Percentiles rank a stretch among this genome's conserved stretches.
Conservation (phyloP, 2,888 invertebrate genomes). For the Automeris io region DNA sequence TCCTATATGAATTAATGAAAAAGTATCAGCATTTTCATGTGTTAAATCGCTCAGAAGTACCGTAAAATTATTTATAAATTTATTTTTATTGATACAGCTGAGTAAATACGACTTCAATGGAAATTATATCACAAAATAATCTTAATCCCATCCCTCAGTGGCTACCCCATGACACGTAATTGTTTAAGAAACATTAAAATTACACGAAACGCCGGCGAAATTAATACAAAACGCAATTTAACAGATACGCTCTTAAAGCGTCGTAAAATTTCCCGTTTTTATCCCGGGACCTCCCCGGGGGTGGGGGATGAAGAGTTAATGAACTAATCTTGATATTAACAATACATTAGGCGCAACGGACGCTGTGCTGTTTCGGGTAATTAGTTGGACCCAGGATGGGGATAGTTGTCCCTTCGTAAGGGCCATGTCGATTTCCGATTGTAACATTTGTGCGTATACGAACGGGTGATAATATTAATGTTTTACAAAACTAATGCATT, state of each 20-base stretch:
- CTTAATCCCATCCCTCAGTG: too few relatives aligned
- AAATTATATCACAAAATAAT: too few relatives aligned
- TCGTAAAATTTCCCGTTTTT: slow-evolving; percentile 55
- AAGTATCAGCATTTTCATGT: too few relatives aligned
- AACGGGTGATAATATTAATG: too few relatives aligned
- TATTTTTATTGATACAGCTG: too few relatives aligned
- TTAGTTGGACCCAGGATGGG: slow-evolving; percentile 12
- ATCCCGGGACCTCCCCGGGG: slow-evolving; percentile 22
- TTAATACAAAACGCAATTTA: slow-evolving; percentile 61
- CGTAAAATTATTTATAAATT: too few relatives aligned
- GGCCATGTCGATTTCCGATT: slow-evolving; percentile 29
- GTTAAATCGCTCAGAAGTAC: too few relatives aligned
- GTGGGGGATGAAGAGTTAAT: slow-evolving; percentile 69
- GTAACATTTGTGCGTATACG: slow-evolving; percentile 24
- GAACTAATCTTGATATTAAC: slow-evolving; percentile 76
- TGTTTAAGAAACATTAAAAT: slow-evolving; percentile 42
- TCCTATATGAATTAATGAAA: too few relatives aligned
- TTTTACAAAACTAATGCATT: too few relatives aligned
- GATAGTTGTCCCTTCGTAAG: slow-evolving; percentile 25
- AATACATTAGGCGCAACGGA: slow-evolving; percentile 72
- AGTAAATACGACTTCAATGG: too few relatives aligned
- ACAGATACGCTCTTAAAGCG: slow-evolving; percentile 49
- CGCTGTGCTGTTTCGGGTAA: slow-evolving; percentile 30
- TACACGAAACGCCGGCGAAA: slow-evolving; percentile 51
- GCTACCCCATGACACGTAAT: too few relatives aligned